phyloP scores from a whole-genome alignment of 2,888 invertebrate species.

The Ochropleura leucogaster region DNA sequence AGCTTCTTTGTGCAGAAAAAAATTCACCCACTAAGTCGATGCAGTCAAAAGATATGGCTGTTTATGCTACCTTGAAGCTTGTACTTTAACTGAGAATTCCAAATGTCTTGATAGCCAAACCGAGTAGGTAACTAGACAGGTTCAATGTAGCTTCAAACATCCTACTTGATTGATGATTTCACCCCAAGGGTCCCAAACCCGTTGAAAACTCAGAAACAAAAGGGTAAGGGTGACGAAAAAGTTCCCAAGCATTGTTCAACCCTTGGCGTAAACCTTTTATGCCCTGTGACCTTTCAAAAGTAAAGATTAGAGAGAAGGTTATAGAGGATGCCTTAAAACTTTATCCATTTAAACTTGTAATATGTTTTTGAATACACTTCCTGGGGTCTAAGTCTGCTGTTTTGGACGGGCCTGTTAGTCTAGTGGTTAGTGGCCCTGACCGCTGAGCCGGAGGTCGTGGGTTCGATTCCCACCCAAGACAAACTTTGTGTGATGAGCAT shows the following conservation, averaged over 20 bases:
- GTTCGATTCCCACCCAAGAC: no score
- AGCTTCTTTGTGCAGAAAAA: no score
- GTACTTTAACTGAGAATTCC: no score
- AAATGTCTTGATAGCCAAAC: no score
- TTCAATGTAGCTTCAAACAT: not conserved
- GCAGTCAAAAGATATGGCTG: no score
- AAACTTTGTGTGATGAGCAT: no score
- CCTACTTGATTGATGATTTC: not conserved
- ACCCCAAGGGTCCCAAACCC: not conserved
- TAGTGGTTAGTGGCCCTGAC: no score
- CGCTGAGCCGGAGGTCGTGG: no score
- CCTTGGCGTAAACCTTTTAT: conserved; percentile 16
- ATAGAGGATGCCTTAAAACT: not conserved
- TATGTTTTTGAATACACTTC: conserved; percentile 12
- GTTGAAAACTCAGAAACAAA: conserved; percentile 4
- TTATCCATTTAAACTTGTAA: conserved; percentile 17
- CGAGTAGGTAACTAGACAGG: not conserved
- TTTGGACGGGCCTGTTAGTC: no score
- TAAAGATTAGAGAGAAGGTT: not conserved
- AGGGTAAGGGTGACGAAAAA: not conserved
- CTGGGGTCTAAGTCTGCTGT: no score
- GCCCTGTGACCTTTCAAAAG: not conserved
- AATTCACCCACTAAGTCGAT: no score
- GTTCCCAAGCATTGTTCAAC: conserved; percentile 4
- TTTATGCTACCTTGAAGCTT: no score